Evolutionary conservation across 2,113 vertebrate species (phyloP).

Genomic region (Cromileptes altivelis): DNA sequence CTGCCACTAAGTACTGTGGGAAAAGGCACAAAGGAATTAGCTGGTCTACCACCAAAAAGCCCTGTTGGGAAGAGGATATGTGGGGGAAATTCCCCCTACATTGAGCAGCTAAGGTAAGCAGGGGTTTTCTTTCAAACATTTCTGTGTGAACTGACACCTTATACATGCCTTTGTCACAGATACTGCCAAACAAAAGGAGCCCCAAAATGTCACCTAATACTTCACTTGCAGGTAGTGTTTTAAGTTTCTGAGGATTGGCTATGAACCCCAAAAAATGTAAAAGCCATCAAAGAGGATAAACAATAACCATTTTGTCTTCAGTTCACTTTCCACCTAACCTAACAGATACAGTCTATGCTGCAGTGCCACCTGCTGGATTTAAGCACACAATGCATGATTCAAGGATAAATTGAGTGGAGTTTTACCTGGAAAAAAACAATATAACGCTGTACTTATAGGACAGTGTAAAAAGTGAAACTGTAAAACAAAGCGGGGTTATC

Average conservation of each 20-base stretch:
- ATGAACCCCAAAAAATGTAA: not conserved
- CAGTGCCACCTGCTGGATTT: conserved; percentile 66
- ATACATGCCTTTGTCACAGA: not conserved
- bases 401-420: not conserved
- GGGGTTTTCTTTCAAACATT: not conserved
- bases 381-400: not conserved
- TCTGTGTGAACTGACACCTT: not conserved
- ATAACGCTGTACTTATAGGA: not conserved
- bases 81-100: not conserved
- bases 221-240: not conserved
- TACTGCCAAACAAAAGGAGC: not conserved
- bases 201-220: too few relatives aligned
- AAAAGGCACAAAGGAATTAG: conserved; percentile 45
- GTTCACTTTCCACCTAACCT: not conserved
- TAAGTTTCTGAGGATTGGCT: not conserved
- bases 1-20: conserved; percentile 39
- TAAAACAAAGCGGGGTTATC: too few relatives aligned
- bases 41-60: conserved; percentile 11
- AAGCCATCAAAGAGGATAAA: not conserved
- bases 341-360: not conserved
- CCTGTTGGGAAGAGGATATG: not conserved
- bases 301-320: not conserved
- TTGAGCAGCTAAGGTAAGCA: not conserved
- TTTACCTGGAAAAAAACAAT: not conserved
- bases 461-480: too few relatives aligned